Evolutionary conservation across 1,140 invertebrate genomes (phyloP).

Genomic region (Caenorhabditis inopinata): DNA sequence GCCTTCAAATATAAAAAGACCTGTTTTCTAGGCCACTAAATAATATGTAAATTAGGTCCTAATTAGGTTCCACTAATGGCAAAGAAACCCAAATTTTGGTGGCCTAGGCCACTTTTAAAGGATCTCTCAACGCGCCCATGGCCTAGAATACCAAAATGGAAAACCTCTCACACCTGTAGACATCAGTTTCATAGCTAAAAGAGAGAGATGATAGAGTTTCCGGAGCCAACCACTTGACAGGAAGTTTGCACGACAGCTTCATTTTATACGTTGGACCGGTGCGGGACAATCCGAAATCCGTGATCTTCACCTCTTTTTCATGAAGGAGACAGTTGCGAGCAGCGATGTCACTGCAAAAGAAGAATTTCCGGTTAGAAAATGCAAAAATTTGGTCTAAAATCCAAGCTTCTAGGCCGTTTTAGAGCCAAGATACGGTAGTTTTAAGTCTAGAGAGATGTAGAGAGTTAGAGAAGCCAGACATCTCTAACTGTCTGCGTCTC

Average conservation of each 20-base stretch:
- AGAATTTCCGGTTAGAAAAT: background rate
- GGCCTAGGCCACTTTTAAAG: no score
- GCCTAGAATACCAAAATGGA: background rate
- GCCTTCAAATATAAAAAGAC: no score
- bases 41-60: no score
- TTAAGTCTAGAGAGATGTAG: no score
- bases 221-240: constrained; percentile 46
- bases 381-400: background rate
- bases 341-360: constrained; percentile 77
- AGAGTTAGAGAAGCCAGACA: no score
- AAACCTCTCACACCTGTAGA: constrained; percentile 16
- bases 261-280: constrained; percentile 5
- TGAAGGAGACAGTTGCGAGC: constrained; percentile 76
- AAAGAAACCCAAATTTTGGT: no score
- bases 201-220: constrained; percentile 24
- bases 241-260: background rate
- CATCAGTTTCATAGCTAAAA: constrained; percentile 30
- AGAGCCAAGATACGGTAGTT: no score
- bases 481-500: no score
- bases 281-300: constrained; percentile 44
- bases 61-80: no score
- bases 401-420: no score
- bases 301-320: constrained; percentile 33
- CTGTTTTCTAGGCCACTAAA: no score
- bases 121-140: no score